Conservation (phyloP, 2,888 invertebrate species). For the Bugula neritina region DNA sequence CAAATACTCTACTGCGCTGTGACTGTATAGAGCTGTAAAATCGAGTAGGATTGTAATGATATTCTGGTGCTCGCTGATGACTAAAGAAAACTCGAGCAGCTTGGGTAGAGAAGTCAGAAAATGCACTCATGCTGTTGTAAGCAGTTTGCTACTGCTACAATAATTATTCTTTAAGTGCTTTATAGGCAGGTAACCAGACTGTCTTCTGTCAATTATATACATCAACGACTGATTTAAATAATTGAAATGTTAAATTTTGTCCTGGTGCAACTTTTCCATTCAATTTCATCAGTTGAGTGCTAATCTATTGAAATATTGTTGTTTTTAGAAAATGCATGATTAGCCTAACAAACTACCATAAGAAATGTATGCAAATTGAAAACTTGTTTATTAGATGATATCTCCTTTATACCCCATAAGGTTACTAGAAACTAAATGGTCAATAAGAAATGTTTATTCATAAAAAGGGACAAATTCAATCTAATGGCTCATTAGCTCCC, state of each 20-base stretch:
- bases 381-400: too few relatives aligned
- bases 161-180: background rate
- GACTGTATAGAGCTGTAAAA: slow-evolving; percentile 7
- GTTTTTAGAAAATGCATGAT: background rate
- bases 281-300: background rate
- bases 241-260: background rate
- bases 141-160: background rate
- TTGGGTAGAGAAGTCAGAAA: background rate
- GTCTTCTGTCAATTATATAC: background rate
- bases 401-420: too few relatives aligned
- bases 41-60: background rate
- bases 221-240: background rate
- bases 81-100: background rate
- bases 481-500: too few relatives aligned
- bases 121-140: background rate
- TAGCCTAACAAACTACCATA: too few relatives aligned
- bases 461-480: too few relatives aligned
- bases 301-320: background rate
- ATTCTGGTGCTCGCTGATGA: background rate
- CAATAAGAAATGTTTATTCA: too few relatives aligned
- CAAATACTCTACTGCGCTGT: slow-evolving; percentile 6
- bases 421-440: too few relatives aligned
- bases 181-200: background rate
- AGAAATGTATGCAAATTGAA: too few relatives aligned
- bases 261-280: background rate